Base-by-base conservation (phyloP, 92 coral and sea anemone genomes). In the Galaxea fascicularis region DNA sequence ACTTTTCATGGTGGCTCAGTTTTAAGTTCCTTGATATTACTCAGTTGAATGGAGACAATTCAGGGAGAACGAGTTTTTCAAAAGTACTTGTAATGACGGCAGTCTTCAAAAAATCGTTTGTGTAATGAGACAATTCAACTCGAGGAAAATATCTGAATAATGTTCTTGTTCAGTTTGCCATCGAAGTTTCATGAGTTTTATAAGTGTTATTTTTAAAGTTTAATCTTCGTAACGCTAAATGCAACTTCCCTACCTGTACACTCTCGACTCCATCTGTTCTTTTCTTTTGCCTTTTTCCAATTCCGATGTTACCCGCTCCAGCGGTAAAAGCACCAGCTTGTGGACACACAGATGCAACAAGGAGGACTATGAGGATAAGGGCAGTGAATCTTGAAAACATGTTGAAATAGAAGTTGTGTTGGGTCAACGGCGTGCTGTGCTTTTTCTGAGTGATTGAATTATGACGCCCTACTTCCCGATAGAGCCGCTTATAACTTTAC, bases 231-330 rank as follows among this genome's bases (percentile, higher is more conserved):
- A 35, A 35, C 7, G 41, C 16, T 27, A 26, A 15, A 27, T 51
- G 44, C 12, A 46, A 10, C 25, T 18, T 18, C 63, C 4, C 28
- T 82, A 82, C 86, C 86, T 70, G 46, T 5, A 25, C 25, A 51
- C n/a, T 56, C 10, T 70, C 24, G 8, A 26, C 44, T 11, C 78
- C 58, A 56, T 71, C 57, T 18, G 76, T n/a, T 24, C 76, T 46
- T 45, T 71, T 71, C 76, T 73, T 71, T 26, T 24, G 45, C 6
- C 41, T 35, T 2, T 35, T 35, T 4, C 78, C 78, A 12, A 82
- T 82, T 4, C 78, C 78, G 15, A 82, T 82, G 30, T 82, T 82
- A 41, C 86, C 86, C 14, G 86, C 86, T 35, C 86, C 86, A 3
- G 86, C 86, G 18, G 86, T 82, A 9, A 82, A 82, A 5, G 78